Evolutionary conservation across 2,888 invertebrate species (phyloP), one percentile per base, ranked within the genome.

Genomic region (Hirtodrosophila histrioides): DNA sequence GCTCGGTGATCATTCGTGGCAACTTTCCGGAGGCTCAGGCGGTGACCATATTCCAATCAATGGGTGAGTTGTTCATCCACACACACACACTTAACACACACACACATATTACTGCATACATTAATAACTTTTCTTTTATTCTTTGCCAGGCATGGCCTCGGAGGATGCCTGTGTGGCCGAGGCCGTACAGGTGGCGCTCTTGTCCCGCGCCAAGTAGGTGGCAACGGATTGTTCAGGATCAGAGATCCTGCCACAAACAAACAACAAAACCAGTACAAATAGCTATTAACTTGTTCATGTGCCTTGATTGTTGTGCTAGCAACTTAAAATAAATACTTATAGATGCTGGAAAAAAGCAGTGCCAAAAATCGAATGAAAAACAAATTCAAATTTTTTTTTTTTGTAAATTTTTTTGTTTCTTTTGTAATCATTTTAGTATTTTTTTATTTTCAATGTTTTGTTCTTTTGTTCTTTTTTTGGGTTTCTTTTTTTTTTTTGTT

Each of bases 21-120:
- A 78, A 88, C 24, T 68, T 75, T 37, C 90, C 91, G 1, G 12
- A 12, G 0, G 9, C 50, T 7, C 24, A 73, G 29, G 86, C 91
- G 43, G 91, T 93, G 2, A 94, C 94, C 4, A 90, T 94, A n/a
- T 94, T 94, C 78, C 94, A 94, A 82, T 94, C 94, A n/a, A 90
- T 94, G 82, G 94, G 94, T 94, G 78, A 88, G 86, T 82, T 11
- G 17, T 3, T 7, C 3, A 2, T 39, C 29, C 17, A 17, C 17
- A 17, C 2, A 17, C 17, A 17, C n/a, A n/a, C n/a, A n/a, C n/a
- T n/a, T n/a, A n/a, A n/a, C n/a, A n/a, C n/a, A n/a, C n/a, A n/a
- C n/a, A n/a, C n/a, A n/a, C n/a, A n/a, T 27, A 27, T 27, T 27
- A 27, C 5, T 27, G 5, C 6, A 27, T 27, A 5, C 5, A 27